A percentile compares a stretch with the other conserved stretches of the same genome.
These are phyloP conservation scores for Adela reaumurella DNA, from an alignment of 2,888 invertebrate species.

Conservation along the genomic window DNA sequence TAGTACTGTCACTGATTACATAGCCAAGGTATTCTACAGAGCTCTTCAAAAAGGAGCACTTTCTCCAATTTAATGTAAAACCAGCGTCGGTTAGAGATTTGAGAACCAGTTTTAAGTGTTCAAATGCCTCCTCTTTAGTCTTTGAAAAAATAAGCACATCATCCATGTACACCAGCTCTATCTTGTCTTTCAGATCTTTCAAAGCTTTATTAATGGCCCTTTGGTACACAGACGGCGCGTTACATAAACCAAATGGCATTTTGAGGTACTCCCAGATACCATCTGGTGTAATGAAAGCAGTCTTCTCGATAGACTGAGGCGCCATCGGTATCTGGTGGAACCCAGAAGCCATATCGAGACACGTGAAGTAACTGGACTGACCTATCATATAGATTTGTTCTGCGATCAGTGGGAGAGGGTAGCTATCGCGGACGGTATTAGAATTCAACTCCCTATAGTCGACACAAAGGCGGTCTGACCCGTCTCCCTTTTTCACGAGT, in stretches of 20 bases:
- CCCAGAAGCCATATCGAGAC: constrained; percentile 7
- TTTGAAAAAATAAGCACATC: constrained; percentile 8
- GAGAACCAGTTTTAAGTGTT: constrained; percentile 1
- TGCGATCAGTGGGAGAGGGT: constrained; percentile 10
- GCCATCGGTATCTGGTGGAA: constrained; percentile 8
- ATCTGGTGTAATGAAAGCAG: constrained; percentile 8
- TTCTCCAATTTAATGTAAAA: constrained; percentile 8
- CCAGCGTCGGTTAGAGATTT: constrained; percentile 5
- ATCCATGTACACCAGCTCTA: too few relatives aligned
- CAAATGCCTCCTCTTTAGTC: constrained; percentile 6
- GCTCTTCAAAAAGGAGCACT: constrained; percentile 10
- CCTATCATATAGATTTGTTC: constrained; percentile 9
- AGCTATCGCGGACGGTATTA: constrained; percentile 14
- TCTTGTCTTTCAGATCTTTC: constrained; percentile 3
- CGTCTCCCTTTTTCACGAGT: constrained; percentile 18
- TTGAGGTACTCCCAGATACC: constrained; percentile 7
- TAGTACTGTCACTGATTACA: constrained; percentile 1
- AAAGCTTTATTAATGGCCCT: constrained; percentile 9
- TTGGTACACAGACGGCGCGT: constrained; percentile 10
- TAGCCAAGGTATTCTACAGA: constrained; percentile 9
- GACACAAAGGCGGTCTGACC: constrained; percentile 16
- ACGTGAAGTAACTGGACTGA: constrained; percentile 4
- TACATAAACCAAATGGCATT: constrained; percentile 8
- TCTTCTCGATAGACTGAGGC: constrained; percentile 6
- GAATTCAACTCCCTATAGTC: constrained; percentile 18